Evolutionary conservation across 1,140 invertebrate genomes (phyloP).

Genomic region (Saccostrea echinata): DNA sequence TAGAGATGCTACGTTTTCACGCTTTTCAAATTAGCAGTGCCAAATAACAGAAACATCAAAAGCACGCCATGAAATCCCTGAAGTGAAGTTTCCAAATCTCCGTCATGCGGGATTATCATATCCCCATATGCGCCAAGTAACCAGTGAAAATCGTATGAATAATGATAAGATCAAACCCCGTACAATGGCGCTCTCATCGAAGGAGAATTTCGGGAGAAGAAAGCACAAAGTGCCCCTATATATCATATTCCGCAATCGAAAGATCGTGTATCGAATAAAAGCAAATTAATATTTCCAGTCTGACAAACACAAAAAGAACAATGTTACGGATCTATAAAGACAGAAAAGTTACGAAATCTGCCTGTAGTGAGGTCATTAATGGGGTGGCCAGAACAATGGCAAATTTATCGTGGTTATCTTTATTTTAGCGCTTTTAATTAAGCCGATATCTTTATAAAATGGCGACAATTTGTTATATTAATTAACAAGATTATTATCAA

Average conservation of each 20-base stretch:
- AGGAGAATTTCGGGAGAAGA: neutral
- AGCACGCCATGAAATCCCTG: neutral
- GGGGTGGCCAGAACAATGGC: neutral
- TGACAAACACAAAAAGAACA: conserved; percentile 21
- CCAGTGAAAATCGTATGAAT: conserved; percentile 21
- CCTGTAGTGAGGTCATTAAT: conserved; percentile 8
- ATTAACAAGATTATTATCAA: neutral
- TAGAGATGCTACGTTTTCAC: neutral
- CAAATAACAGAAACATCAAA: neutral
- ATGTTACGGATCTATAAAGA: conserved; percentile 13
- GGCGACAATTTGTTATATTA: conserved; percentile 23
- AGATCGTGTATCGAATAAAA: conserved; percentile 17
- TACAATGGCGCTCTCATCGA: neutral
- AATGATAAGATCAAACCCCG: conserved; percentile 1
- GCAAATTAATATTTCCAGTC: conserved; percentile 17
- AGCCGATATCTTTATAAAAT: neutral
- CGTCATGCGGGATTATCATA: conserved; percentile 2
- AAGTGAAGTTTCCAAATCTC: neutral
- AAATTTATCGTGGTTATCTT: neutral
- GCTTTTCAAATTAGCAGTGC: neutral
- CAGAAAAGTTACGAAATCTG: conserved; percentile 23
- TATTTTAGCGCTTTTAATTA: neutral
- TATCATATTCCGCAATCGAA: conserved; percentile 18
- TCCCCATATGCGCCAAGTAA: conserved; percentile 24
- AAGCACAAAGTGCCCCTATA: conserved; percentile 25